Evolutionary conservation across 2,113 vertebrate genomes (phyloP).

Genomic region (Brienomyrus brachyistius): DNA sequence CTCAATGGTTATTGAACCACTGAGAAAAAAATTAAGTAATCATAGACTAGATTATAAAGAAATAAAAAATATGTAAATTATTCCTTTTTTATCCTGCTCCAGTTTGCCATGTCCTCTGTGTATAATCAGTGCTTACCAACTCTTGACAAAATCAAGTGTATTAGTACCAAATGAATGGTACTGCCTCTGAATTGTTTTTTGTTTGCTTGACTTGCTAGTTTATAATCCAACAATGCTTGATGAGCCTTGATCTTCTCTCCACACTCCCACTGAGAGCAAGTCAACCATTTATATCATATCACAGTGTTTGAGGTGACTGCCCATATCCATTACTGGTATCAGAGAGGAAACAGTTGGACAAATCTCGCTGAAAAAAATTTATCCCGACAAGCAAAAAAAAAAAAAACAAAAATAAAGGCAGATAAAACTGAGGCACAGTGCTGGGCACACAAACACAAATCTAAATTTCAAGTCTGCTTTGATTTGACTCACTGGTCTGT

Average conservation of each 20-base stretch:
- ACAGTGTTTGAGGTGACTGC: neutral
- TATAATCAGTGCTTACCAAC: neutral
- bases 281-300: neutral
- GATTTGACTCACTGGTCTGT: neutral
- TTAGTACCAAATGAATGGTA: neutral
- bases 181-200: neutral
- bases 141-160: neutral
- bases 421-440: neutral
- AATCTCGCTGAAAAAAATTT: neutral
- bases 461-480: neutral
- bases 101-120: neutral
- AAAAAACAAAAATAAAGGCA: neutral
- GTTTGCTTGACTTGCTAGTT: neutral
- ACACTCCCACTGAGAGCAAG: neutral
- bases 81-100: neutral
- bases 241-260: slow-evolving; percentile 4
- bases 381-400: neutral
- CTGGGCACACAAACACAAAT: neutral
- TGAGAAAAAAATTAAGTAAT: neutral
- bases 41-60: neutral
- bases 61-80: neutral
- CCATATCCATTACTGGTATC: neutral
- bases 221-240: neutral
- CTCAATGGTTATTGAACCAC: neutral
- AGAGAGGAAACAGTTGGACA: neutral